Percentiles rank a stretch among this genome's conserved stretches.
Evolutionary conservation across 2,888 invertebrate genomes (phyloP).

Genomic region (Bembecia ichneumoniformis): DNA sequence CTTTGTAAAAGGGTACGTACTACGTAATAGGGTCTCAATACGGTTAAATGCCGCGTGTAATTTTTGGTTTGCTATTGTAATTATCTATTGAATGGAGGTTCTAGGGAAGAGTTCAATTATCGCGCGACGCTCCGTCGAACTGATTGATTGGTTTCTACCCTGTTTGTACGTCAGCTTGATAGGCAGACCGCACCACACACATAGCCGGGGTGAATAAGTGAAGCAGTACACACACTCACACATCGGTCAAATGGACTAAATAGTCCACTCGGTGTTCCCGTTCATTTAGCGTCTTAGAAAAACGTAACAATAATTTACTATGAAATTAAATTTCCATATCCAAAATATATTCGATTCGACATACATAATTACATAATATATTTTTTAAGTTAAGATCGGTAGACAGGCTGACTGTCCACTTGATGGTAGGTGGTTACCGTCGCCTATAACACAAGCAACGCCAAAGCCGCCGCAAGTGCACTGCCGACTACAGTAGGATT

Average conservation of each 20-base stretch:
- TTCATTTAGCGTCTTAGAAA: too few relatives aligned
- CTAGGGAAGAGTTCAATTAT: slow-evolving; percentile 67
- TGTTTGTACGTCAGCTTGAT: slow-evolving; percentile 39
- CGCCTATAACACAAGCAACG: too few relatives aligned
- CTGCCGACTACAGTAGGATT: too few relatives aligned
- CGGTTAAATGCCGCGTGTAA: slow-evolving; percentile 65
- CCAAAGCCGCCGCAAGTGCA: too few relatives aligned
- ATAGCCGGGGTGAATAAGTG: slow-evolving; percentile 43
- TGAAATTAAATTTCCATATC: too few relatives aligned
- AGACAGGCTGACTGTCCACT: too few relatives aligned
- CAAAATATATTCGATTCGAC: too few relatives aligned
- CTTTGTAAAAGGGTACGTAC: slow-evolving; percentile 36
- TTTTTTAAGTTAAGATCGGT: too few relatives aligned
- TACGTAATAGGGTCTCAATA: slow-evolving; percentile 52
- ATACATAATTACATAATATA: too few relatives aligned
- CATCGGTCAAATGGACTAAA: background rate
- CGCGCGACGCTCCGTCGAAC: slow-evolving; percentile 50
- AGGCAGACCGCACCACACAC: slow-evolving; percentile 39
- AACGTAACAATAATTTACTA: too few relatives aligned
- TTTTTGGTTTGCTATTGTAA: slow-evolving; percentile 70
- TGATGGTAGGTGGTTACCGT: too few relatives aligned
- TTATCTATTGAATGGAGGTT: slow-evolving; percentile 61
- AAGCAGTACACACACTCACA: slow-evolving; percentile 27
- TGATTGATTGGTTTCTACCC: slow-evolving; percentile 59
- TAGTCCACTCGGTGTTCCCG: background rate